Base-by-base conservation (phyloP, 1,140 invertebrate genomes). In the Calycopis cecrops region DNA sequence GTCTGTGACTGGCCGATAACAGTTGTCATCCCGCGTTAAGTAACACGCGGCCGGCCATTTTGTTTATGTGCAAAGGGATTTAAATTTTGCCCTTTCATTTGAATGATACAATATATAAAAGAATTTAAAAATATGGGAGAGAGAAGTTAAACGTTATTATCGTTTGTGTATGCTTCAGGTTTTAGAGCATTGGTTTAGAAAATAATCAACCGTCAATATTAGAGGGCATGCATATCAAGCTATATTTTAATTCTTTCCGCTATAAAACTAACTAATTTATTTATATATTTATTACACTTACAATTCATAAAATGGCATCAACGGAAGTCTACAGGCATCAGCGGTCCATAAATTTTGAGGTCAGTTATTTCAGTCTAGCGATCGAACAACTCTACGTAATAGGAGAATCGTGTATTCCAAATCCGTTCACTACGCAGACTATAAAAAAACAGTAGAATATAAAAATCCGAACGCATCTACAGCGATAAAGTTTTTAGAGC, bases 1-100 rank as follows among this genome's bases (percentile, higher is more conserved):
- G 75, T 61, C 78, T 81, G 80, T 72, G 71, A 55, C 62, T 58
- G 52, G 11, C 59, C 59, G 78, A 81, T 84, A 81, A 81, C 72
- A 63, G 63, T 58, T 65, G 59, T 65, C 69, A 62, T 57, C 59
- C 52, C 60, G 65, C 48, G 73, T 68, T 65, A n/a, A n/a, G n/a
- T n/a, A n/a, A 71, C 35, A n/a, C 38, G 16, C 11, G 14, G 14
- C 3, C 9, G 9, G 40, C 40, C 40, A 44, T 44, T 44, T 44
- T 44, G 40, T 44, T 44, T 44, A 34, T 53, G 35, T 50, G 35
- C 48, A 52, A 42, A 33, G 38, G 28, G 40, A 53, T 33, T 42
- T 9, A 21, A 37, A 35, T 35, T 51, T 51, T 60, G 54, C 63
- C 71, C 73, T 73, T 66, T 76, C 63, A 70, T 59, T 49, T 37